A percentile compares a stretch with the other conserved stretches of the same genome.
These are phyloP conservation scores for Cephus sareptanus DNA, from an alignment of 2,888 invertebrate species.

Conservation along the genomic window DNA sequence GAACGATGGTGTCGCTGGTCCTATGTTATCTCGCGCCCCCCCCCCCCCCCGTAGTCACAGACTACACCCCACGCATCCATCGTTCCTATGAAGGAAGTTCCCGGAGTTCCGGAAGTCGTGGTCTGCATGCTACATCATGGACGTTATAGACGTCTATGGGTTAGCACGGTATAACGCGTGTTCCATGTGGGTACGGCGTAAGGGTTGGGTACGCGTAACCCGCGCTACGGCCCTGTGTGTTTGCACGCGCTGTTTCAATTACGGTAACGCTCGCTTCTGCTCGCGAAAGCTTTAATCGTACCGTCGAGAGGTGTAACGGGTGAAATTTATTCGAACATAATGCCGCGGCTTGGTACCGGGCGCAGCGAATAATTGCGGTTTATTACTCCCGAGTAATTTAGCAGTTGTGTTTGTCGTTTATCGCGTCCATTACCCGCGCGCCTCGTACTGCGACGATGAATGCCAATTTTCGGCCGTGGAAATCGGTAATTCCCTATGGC, in stretches of 20 bases:
- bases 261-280: neutral
- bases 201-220: too few species aligned
- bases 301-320: neutral
- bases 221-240: neutral
- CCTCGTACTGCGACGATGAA: neutral
- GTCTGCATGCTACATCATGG: too few species aligned
- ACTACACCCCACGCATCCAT: too few species aligned
- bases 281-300: conserved; percentile 3
- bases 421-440: conserved; percentile 1
- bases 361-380: conserved; percentile 5
- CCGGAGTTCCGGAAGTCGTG: too few species aligned
- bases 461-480: neutral
- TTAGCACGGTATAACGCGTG: too few species aligned
- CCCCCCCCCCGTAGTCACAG: too few species aligned
- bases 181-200: too few species aligned
- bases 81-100: too few species aligned
- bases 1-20: too few species aligned
- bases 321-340: conserved; percentile 5
- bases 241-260: conserved; percentile 1
- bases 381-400: conserved; percentile 5
- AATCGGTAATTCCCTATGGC: neutral
- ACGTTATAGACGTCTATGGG: too few species aligned
- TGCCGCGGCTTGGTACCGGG: neutral
- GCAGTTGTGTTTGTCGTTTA: conserved; percentile 4
- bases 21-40: too few species aligned